These are phyloP conservation scores for Petaurus breviceps DNA, from an alignment of 2,113 vertebrate species.

Conservation along the genomic window DNA sequence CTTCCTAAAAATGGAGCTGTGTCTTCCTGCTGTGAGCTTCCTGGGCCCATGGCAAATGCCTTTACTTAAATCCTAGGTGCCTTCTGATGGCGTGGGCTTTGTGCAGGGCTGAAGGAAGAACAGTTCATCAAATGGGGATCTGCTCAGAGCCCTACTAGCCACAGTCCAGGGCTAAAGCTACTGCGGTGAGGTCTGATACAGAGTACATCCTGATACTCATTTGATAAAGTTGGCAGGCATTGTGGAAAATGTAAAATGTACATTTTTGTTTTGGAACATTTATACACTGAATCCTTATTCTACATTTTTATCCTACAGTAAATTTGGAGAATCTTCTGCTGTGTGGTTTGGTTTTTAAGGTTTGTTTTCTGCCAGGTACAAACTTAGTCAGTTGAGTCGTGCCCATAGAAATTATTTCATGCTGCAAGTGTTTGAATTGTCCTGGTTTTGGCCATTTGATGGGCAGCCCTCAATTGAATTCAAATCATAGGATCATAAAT, in stretches of 20 bases:
- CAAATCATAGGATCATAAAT: neutral
- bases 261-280: neutral
- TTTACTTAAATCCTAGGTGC: constrained; percentile 68
- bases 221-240: neutral
- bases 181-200: neutral
- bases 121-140: constrained; percentile 24
- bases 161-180: neutral
- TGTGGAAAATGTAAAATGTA: neutral
- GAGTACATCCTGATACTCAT: neutral
- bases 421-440: neutral
- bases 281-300: neutral
- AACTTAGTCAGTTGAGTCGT: neutral
- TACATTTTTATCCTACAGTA: neutral
- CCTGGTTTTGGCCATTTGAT: neutral
- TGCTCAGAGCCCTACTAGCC: neutral
- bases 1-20: constrained; percentile 29
- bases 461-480: neutral
- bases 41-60: constrained; percentile 56
- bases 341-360: neutral
- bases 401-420: neutral
- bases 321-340: neutral
- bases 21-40: constrained; percentile 54
- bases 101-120: neutral
- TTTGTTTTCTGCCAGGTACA: neutral
- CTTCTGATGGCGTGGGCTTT: constrained; percentile 47